These are phyloP conservation scores for Turdus rufiventris DNA, from an alignment of 2,113 vertebrate species.

Conservation along the genomic window DNA sequence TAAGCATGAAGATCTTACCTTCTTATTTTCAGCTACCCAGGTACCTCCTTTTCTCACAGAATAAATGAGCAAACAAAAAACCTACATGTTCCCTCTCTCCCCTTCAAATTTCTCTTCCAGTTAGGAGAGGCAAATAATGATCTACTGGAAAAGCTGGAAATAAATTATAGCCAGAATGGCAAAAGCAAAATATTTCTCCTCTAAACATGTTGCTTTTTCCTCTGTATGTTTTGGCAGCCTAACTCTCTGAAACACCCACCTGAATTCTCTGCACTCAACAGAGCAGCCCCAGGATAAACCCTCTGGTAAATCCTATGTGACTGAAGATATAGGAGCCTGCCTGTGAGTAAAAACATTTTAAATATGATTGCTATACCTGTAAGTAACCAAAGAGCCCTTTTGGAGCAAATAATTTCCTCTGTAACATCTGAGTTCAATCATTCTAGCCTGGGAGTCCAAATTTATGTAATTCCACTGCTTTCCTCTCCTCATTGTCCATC, in stretches of 20 bases:
- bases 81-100: not conserved
- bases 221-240: conserved; percentile 47
- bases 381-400: conserved; percentile 37
- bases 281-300: conserved; percentile 16
- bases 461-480: not conserved
- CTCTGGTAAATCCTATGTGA: conserved; percentile 20
- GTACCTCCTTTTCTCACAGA: not conserved
- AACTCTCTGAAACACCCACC: not conserved
- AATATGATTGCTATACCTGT: conserved; percentile 46
- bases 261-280: conserved; percentile 8
- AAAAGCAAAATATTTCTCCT: conserved; percentile 35
- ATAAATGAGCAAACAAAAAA: not conserved
- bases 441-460: not conserved
- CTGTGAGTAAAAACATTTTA: conserved; percentile 57
- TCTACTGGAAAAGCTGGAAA: not conserved
- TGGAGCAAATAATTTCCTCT: conserved; percentile 34
- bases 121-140: not conserved
- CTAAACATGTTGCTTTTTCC: not conserved
- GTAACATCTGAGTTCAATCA: conserved; percentile 52
- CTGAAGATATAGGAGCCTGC: conserved; percentile 9
- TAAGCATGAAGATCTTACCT: not conserved
- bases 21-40: not conserved
- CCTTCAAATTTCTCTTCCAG: not conserved
- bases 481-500: not conserved
- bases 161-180: not conserved